Evolutionary conservation across 2,113 vertebrate species (phyloP).

Genomic region (Columba janthina): DNA sequence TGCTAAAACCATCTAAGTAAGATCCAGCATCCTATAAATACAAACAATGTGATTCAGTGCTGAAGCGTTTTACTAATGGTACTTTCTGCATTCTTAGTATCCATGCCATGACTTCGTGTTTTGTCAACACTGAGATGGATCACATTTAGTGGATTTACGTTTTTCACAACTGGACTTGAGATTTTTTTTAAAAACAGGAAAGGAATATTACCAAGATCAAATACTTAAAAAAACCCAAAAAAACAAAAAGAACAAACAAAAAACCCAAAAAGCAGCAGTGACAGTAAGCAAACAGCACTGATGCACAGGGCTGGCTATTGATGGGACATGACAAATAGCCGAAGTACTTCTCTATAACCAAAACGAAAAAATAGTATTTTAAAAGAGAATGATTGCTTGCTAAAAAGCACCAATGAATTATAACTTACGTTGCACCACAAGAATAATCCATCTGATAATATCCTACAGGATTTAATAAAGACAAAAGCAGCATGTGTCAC

Average conservation of each 20-base stretch:
- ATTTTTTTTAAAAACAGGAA: not conserved
- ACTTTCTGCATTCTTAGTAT: not conserved
- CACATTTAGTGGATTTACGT: not conserved
- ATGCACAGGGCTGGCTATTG: not conserved
- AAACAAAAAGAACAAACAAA: not conserved
- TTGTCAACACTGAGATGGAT: not conserved
- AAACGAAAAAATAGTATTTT: not conserved
- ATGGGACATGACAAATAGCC: not conserved
- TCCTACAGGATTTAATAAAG: not conserved
- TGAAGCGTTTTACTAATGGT: accelerated
- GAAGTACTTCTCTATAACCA: not conserved
- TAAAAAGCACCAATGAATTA: not conserved
- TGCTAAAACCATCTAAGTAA: not conserved
- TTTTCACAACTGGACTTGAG: not conserved
- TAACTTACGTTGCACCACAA: not conserved
- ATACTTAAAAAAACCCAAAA: not conserved
- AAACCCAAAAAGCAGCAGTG: not conserved
- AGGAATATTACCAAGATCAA: not conserved
- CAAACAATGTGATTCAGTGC: not conserved
- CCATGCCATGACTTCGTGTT: not conserved
- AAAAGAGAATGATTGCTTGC: not conserved
- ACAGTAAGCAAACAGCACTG: not conserved
- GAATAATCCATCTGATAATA: not conserved
- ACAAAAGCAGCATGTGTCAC: not conserved
- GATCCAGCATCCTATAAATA: not conserved